These are phyloP conservation scores for Netelia fuscicornis DNA, from an alignment of 2,888 invertebrate species.

Conservation along the genomic window DNA sequence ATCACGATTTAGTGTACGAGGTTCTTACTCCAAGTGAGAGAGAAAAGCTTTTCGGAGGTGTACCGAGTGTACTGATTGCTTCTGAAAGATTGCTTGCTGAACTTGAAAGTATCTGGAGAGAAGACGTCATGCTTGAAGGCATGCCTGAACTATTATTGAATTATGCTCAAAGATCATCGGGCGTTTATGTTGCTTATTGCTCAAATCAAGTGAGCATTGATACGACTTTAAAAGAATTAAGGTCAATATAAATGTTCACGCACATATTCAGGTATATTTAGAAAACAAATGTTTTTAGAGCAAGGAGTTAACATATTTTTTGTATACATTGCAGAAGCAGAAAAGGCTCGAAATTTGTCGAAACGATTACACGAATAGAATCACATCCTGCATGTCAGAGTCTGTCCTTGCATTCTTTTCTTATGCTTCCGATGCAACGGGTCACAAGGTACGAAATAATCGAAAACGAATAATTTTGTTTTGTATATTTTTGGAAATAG, in stretches of 20 bases:
- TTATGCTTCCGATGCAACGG: conserved; percentile 99
- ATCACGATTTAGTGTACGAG: conserved; percentile 87
- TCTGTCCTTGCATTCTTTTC: conserved; percentile 95
- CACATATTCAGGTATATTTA: too few species aligned
- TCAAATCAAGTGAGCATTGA: conserved; percentile 96
- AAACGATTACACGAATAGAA: conserved; percentile 88
- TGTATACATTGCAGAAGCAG: conserved; percentile 45
- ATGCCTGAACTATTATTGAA: conserved; percentile 93
- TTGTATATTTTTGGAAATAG: not conserved
- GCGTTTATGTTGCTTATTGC: conserved; percentile 96
- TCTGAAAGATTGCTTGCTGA: conserved; percentile 94
- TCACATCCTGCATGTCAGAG: conserved; percentile 92
- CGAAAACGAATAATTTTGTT: conserved; percentile 9
- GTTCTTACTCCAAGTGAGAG: conserved; percentile 90
- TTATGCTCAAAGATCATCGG: conserved; percentile 93
- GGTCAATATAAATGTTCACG: conserved; percentile 79
- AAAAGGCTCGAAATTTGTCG: conserved; percentile 84
- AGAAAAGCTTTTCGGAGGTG: conserved; percentile 94
- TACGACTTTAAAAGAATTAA: conserved; percentile 90
- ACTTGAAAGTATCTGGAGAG: conserved; percentile 96
- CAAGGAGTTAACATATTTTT: conserved; percentile 3
- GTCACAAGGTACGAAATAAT: conserved; percentile 90
- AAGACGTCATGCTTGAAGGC: conserved; percentile 93
- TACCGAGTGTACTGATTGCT: conserved; percentile 87
- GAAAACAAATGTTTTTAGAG: not conserved